Conservation (phyloP, 1,140 invertebrate genomes). For the Zaprionus lachaisei region DNA sequence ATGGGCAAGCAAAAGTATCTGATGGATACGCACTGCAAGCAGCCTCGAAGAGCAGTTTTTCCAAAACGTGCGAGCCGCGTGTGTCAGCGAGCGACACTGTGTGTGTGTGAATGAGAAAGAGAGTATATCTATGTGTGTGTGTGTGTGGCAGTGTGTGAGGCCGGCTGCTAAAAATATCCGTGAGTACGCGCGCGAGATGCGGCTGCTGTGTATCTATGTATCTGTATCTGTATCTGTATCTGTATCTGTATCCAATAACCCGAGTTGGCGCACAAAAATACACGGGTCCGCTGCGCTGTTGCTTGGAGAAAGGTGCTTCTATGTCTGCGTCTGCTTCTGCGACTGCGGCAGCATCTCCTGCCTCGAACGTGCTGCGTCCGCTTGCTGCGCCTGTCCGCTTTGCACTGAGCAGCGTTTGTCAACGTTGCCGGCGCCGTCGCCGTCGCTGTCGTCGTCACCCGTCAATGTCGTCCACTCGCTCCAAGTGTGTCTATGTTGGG, state of each 20-base stretch:
- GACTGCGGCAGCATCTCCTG: slow-evolving; percentile 31
- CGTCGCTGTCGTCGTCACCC: slow-evolving; percentile 21
- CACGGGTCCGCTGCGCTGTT: slow-evolving; percentile 37
- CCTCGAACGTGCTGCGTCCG: slow-evolving; percentile 56
- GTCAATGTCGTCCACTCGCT: slow-evolving; percentile 61
- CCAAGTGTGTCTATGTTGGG: slow-evolving; percentile 49
- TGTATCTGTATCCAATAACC: slow-evolving; percentile 78
- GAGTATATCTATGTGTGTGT: slow-evolving; percentile 17
- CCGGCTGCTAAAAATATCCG: slow-evolving; percentile 80
- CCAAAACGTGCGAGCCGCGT: slow-evolving; percentile 78
- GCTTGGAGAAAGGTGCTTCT: slow-evolving; percentile 65
- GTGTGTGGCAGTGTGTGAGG: slow-evolving; percentile 55
- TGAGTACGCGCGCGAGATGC: slow-evolving; percentile 69
- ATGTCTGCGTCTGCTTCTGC: slow-evolving; percentile 27
- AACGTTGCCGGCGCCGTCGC: slow-evolving; percentile 29
- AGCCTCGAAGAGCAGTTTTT: slow-evolving; percentile 59
- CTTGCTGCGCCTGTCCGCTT: slow-evolving; percentile 73
- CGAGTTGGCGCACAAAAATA: slow-evolving; percentile 68
- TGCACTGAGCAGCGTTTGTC: slow-evolving; percentile 67
- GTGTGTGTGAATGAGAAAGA: slow-evolving; percentile 12
- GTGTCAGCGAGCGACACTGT: slow-evolving; percentile 51
- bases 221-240: slow-evolving; percentile 61
- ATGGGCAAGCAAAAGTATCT: slow-evolving; percentile 20
- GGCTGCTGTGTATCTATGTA: slow-evolving; percentile 39
- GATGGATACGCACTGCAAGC: slow-evolving; percentile 27